Conservation (phyloP, 2,797 vertebrate genomes). For the Diceros bicornis region DNA sequence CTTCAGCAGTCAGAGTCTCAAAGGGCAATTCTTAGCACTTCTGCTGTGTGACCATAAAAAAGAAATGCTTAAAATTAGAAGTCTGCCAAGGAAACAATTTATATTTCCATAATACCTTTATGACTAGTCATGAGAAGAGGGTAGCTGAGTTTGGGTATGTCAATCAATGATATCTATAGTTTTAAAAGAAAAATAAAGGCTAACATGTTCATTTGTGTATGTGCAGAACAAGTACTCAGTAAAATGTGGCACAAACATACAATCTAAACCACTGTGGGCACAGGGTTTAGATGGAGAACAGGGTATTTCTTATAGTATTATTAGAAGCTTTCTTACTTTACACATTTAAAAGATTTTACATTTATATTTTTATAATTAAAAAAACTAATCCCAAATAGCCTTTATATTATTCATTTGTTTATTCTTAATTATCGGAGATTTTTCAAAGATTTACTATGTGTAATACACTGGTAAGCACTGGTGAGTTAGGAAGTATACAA, state of each 20-base stretch:
- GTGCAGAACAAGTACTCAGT: slow-evolving; percentile 59
- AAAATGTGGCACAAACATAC: slow-evolving; percentile 46
- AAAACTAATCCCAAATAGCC: background rate
- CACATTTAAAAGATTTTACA: background rate
- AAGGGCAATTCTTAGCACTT: slow-evolving; percentile 88
- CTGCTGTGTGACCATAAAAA: slow-evolving; percentile 87
- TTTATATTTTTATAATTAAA: slow-evolving; percentile 47
- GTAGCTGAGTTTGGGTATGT: slow-evolving; percentile 78
- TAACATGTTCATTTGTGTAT: slow-evolving; percentile 62
- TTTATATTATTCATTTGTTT: slow-evolving; percentile 25
- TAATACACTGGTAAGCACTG: slow-evolving; percentile 18
- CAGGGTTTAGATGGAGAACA: background rate
- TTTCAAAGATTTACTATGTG: background rate
- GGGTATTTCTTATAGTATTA: background rate
- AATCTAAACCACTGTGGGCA: background rate
- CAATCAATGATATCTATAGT: slow-evolving; percentile 80
- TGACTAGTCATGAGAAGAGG: slow-evolving; percentile 76
- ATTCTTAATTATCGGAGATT: slow-evolving; percentile 6
- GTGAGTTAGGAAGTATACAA: slow-evolving; percentile 9
- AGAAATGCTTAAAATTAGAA: slow-evolving; percentile 85
- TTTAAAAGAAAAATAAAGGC: slow-evolving; percentile 78
- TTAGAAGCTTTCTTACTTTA: slow-evolving; percentile 2
- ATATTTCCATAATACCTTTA: slow-evolving; percentile 82
- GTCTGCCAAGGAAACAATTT: slow-evolving; percentile 69
- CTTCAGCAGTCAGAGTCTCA: slow-evolving; percentile 86